phyloP scores from a whole-genome alignment of 2,888 invertebrate species.

The Lysandra coridon region DNA sequence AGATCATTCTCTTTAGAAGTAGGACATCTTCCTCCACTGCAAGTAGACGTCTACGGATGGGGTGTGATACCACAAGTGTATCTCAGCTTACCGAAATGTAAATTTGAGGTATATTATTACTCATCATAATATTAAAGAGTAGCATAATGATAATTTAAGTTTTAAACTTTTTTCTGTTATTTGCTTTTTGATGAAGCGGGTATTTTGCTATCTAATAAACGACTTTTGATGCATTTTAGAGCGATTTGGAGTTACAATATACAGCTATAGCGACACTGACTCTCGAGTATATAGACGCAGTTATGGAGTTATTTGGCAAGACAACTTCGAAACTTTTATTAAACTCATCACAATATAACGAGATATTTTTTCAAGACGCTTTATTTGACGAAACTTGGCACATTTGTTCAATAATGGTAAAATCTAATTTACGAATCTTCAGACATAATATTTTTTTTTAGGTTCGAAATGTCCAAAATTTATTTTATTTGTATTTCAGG shows the following conservation, averaged over 20 bases:
- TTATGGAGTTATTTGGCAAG: constrained; percentile 59
- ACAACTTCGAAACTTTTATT: constrained; percentile 52
- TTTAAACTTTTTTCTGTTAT: too few species aligned
- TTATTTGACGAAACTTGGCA: constrained; percentile 62
- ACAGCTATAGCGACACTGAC: constrained; percentile 69
- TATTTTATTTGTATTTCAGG: constrained; percentile 51
- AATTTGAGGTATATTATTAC: constrained; percentile 42
- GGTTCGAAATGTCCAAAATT: not conserved
- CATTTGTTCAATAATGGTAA: constrained; percentile 65
- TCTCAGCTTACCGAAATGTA: constrained; percentile 68
- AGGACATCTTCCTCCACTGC: constrained; percentile 75
- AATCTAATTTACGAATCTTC: not conserved
- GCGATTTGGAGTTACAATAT: constrained; percentile 66
- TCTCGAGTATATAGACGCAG: constrained; percentile 60
- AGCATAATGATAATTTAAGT: too few species aligned
- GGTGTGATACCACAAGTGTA: constrained; percentile 82
- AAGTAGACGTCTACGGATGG: constrained; percentile 78
- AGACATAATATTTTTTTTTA: not conserved
- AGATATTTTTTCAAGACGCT: constrained; percentile 68
- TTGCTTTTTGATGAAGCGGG: not conserved
- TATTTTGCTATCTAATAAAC: not conserved
- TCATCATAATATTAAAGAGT: constrained; percentile 11
- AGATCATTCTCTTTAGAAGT: constrained; percentile 74
- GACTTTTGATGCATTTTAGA: constrained; percentile 46
- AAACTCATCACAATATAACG: constrained; percentile 56